Percentiles rank a stretch among this genome's conserved stretches.
phyloP scores from a whole-genome alignment of 2,113 vertebrate species.

The Xyliphius kryptos region DNA sequence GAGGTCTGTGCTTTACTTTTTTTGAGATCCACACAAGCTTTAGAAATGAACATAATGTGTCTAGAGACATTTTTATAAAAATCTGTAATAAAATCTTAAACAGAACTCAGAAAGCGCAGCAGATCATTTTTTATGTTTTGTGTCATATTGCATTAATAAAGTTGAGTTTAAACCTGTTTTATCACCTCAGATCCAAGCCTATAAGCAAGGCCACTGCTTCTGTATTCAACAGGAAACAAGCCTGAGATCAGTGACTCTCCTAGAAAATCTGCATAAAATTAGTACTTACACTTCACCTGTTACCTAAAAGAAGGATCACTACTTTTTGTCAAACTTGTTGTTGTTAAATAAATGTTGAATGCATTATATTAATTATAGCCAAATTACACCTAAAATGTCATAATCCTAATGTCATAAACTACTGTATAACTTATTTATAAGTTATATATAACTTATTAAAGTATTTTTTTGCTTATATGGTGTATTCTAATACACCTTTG shows the following conservation, averaged over 20 bases:
- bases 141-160: not conserved
- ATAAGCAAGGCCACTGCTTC: not conserved
- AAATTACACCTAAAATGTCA: not conserved
- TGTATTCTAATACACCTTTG: too few species aligned
- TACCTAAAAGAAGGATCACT: not conserved
- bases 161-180: not conserved
- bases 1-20: slow-evolving; percentile 4
- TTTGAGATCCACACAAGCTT: not conserved
- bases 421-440: too few species aligned
- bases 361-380: not conserved
- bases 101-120: not conserved
- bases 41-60: slow-evolving; percentile 9
- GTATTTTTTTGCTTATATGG: too few species aligned
- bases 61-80: not conserved
- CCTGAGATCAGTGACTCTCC: not conserved
- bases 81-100: slow-evolving; percentile 9
- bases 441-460: too few species aligned
- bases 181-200: not conserved
- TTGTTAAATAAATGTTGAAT: not conserved
- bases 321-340: not conserved
- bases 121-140: not conserved
- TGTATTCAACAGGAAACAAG: not conserved
- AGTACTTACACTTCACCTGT: not conserved
- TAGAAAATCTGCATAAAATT: slow-evolving; percentile 11
- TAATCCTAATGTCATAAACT: not conserved